These are phyloP conservation scores for Melanostigma gelatinosum DNA, from an alignment of 2,113 vertebrate species.

Conservation along the genomic window DNA sequence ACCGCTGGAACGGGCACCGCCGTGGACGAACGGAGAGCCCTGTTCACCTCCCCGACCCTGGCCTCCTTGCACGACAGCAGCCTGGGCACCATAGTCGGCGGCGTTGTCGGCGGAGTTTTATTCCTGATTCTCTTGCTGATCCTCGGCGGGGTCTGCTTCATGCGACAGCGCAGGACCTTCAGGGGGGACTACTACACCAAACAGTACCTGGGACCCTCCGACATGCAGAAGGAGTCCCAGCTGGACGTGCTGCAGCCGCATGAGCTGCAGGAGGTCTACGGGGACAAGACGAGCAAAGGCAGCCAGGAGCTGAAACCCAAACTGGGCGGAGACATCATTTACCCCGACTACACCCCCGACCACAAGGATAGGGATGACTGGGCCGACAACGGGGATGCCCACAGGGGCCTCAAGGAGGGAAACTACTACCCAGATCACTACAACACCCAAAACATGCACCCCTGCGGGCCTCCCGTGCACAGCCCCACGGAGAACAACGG, in stretches of 20 bases:
- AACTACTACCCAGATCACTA: slow-evolving; percentile 82
- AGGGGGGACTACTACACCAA: slow-evolving; percentile 99
- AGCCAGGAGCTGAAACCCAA: slow-evolving; percentile 92
- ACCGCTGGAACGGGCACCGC: slow-evolving; percentile 85
- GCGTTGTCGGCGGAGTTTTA: slow-evolving; percentile 91
- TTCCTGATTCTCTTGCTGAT: slow-evolving; percentile 90
- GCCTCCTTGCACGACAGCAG: slow-evolving; percentile 87
- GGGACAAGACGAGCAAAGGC: slow-evolving; percentile 91
- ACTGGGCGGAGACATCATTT: slow-evolving; percentile 88
- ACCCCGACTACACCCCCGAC: slow-evolving; percentile 91
- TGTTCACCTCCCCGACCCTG: slow-evolving; percentile 88
- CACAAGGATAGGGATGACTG: slow-evolving; percentile 89
- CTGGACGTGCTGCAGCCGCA: slow-evolving; percentile 95
- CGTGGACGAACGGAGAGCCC: slow-evolving; percentile 77
- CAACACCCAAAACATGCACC: slow-evolving; percentile 82
- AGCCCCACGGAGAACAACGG: slow-evolving; percentile 82
- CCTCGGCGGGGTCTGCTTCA: slow-evolving; percentile 87
- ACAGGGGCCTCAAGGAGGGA: slow-evolving; percentile 85
- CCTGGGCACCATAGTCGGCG: slow-evolving; percentile 91
- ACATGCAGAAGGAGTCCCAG: slow-evolving; percentile 98
- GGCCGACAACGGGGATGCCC: slow-evolving; percentile 87
- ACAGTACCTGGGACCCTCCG: slow-evolving; percentile 95
- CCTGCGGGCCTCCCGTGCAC: slow-evolving; percentile 88
- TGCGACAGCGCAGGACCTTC: slow-evolving; percentile 94
- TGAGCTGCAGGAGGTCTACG: slow-evolving; percentile 92